Evolutionary conservation across 1,140 invertebrate species (phyloP).

Genomic region (Colletes latitarsis): DNA sequence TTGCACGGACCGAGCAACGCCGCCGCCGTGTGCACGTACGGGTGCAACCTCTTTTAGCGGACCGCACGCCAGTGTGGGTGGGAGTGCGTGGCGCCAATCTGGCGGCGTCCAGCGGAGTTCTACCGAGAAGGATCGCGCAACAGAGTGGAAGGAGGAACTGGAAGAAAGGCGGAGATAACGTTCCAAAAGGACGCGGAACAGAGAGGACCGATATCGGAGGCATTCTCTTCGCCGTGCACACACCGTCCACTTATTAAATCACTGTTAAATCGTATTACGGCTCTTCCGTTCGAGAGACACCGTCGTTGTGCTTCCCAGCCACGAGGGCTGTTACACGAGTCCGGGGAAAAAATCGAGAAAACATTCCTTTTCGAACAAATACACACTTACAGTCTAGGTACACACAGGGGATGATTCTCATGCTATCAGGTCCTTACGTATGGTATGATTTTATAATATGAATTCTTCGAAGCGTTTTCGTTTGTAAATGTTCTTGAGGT

Average conservation of each 20-base stretch:
- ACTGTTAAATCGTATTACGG: conserved; percentile 60
- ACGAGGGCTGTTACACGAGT: not conserved
- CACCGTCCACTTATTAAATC: conserved; percentile 63
- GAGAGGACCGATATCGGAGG: conserved; percentile 36
- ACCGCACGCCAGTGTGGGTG: conserved; percentile 63
- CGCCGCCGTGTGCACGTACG: conserved; percentile 35
- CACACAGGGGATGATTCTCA: too few species aligned
- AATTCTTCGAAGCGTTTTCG: too few species aligned
- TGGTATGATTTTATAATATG: too few species aligned
- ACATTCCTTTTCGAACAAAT: too few species aligned
- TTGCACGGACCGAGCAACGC: conserved; percentile 31
- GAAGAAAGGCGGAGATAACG: conserved; percentile 55
- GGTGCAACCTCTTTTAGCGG: conserved; percentile 42
- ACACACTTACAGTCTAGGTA: too few species aligned
- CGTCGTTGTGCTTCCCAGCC: conserved; percentile 39
- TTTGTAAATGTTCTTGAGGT: too few species aligned
- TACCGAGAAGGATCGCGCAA: conserved; percentile 43
- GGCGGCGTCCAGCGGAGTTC: conserved; percentile 73
- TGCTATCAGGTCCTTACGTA: too few species aligned
- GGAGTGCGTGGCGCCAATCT: conserved; percentile 73
- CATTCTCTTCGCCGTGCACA: conserved; percentile 34
- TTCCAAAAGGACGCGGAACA: conserved; percentile 38
- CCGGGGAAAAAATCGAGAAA: too few species aligned
- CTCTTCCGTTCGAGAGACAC: conserved; percentile 35
- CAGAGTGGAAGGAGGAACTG: conserved; percentile 21